A percentile compares a stretch with the other conserved stretches of the same genome.
These are phyloP conservation scores for Epistrophe grossulariae DNA, from an alignment of 2,888 invertebrate genomes.

Conservation along the genomic window DNA sequence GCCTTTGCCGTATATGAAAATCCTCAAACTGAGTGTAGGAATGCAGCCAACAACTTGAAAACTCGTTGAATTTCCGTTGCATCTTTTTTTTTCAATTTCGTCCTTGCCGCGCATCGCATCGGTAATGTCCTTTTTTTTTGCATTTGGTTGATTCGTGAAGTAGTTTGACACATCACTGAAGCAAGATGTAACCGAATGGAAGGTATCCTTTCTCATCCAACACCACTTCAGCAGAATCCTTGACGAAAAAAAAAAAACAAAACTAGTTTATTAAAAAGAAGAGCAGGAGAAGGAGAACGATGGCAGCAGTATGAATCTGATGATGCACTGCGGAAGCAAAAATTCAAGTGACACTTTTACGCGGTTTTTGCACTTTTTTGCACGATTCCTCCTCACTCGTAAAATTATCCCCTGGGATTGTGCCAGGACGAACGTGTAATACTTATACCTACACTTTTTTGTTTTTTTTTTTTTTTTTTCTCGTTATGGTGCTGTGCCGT, in stretches of 20 bases:
- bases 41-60: constrained; percentile 73
- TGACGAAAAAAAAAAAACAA: background rate
- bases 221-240: background rate
- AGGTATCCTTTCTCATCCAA: constrained; percentile 16
- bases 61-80: constrained; percentile 62
- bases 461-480: background rate
- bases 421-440: constrained; percentile 57
- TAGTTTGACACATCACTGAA: constrained; percentile 74
- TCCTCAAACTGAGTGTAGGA: constrained; percentile 39
- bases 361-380: constrained; percentile 69
- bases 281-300: background rate
- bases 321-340: constrained; percentile 74
- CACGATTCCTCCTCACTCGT: constrained; percentile 48
- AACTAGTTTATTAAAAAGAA: constrained; percentile 37
- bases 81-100: constrained; percentile 22
- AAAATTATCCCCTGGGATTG: constrained; percentile 68
- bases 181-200: constrained; percentile 65
- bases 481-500: background rate
- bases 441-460: constrained; percentile 37
- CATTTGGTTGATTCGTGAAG: constrained; percentile 70
- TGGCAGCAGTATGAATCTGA: constrained; percentile 15
- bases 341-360: constrained; percentile 74
- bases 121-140: constrained; percentile 50
- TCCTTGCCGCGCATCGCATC: background rate
- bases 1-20: constrained; percentile 20